Evolutionary conservation across 2,113 vertebrate genomes (phyloP), one percentile per base, ranked within the genome.

Genomic region (Rana temporaria): DNA sequence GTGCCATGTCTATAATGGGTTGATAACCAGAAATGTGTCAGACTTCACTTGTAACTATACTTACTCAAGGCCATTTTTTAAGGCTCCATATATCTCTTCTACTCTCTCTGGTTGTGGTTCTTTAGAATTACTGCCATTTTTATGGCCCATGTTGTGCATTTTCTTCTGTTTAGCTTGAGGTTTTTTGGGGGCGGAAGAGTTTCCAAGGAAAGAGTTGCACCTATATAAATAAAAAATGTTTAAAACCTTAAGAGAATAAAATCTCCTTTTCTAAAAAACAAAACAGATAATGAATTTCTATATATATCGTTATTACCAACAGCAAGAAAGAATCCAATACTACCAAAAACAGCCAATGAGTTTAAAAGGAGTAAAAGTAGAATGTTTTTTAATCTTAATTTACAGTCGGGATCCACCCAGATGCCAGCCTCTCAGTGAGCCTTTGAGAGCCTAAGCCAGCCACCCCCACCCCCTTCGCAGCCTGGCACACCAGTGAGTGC

Each of bases 151-250:
- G 86, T 95, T 93, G 84, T 99, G 96, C 85, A 93, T 90, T 89
- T 98, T 99, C 93, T 97, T 99, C 89, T 96, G 90, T 87, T 98
- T 99, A 85, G 97, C 93, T 87, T 95, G 95, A 56, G 96, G 95
- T 92, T 99, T 99, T 92, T 97, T 99, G 91, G 95, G 91, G 0
- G 90, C 94, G 0, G 91, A 94, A 1, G 96, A 87, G 91, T 97
- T 99, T 87, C 97, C 97, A 87, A 99, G 96, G 91, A 99, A 99
- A 6, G 98, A 99, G 87, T 99, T 98, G 90, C 97, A 98, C 89
- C 98, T 99, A 85, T 17, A 80, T 75, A 85, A 83, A 30, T 18
- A 85, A 22, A 52, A 64, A 16, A 80, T 32, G 18, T 48, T 48
- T 14, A 38, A 34, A 65, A 30, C 5, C 4, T 9, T 32, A 67